Base-by-base conservation (phyloP, 2,113 vertebrate genomes). In the Calypte anna region DNA sequence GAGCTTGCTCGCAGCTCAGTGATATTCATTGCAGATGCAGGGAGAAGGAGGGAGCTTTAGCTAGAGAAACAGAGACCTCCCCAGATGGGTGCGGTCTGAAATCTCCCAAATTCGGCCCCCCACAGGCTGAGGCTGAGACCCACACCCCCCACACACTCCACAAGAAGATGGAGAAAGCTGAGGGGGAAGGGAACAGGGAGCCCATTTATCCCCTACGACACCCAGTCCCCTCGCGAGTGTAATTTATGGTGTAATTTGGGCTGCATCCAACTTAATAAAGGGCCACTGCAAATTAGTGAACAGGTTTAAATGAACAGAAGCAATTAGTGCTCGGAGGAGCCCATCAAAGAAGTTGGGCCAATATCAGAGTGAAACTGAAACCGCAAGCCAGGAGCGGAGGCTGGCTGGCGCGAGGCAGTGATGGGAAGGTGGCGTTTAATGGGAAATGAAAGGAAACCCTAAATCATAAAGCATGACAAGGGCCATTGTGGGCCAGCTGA, bases 301-400 rank as follows among this genome's bases (percentile, higher is more conserved):
- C 95, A 95, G 96, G 96, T 97, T 96, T 98, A 97, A 98, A 98
- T 97, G 97, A 97, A 97, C 96, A 98, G 97, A 97, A 97, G 97
- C 97, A 98, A 97, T 98, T 98, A 98, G 97, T 66, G 95, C 96
- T 97, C 72, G 1, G 93, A 97, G 97, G 88, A 97, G 96, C 96
- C 93, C 94, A 97, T 97, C 96, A 97, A 97, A 97, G 97, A 96
- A 98, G 96, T 94, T 91, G 97, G 95, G 96, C 96, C 93, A 96
- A 94, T 95, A 93, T 95, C 91, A 79, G 95, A 94, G 94, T 36
- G 93, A 95, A 97, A 94, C 94, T 77, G 96, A 95, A 96, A 96
- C 91, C 68, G 31, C 87, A 59, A 94, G 94, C 94, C 92, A 96
- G 96, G 91, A 95, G 93, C 77, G 12, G 94, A 92, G 95, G 94